Conservation (phyloP, 2,888 invertebrate species). For the Tanaodytes sp. region DNA sequence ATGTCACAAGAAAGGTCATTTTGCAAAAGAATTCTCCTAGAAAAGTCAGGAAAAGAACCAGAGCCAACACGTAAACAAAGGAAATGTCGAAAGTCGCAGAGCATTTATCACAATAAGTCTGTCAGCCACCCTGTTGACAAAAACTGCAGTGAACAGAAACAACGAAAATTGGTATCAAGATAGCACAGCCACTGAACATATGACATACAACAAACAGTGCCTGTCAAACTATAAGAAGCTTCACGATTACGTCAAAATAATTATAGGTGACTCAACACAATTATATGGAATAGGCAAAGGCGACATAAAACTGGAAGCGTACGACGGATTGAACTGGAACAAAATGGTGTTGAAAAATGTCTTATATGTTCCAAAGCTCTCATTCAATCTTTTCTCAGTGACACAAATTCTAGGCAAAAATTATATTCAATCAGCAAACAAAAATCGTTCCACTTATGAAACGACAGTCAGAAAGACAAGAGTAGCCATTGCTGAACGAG, state of each 20-base stretch:
- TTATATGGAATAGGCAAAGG: neutral
- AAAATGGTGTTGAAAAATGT: neutral
- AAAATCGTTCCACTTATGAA: neutral
- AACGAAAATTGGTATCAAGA: neutral
- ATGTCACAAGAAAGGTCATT: neutral
- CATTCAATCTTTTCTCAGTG: neutral
- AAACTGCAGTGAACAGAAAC: too few species aligned
- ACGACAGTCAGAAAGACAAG: neutral
- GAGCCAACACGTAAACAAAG: too few species aligned
- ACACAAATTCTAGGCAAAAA: neutral
- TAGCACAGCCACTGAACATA: neutral
- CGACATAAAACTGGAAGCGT: neutral
- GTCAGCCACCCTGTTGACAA: too few species aligned
- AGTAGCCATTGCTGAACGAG: neutral
- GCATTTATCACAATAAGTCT: neutral
- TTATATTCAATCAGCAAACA: neutral
- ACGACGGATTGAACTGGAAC: neutral
- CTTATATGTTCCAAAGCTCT: neutral
- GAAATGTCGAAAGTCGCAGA: neutral
- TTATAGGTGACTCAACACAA: neutral
- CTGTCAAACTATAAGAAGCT: neutral
- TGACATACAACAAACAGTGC: neutral
- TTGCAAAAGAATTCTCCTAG: neutral
- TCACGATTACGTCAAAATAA: neutral
- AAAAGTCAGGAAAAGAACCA: too few species aligned